A percentile compares a stretch with the other conserved stretches of the same genome.
Conservation (phyloP, 1,140 invertebrate species). For the Phthorimaea operculella region DNA sequence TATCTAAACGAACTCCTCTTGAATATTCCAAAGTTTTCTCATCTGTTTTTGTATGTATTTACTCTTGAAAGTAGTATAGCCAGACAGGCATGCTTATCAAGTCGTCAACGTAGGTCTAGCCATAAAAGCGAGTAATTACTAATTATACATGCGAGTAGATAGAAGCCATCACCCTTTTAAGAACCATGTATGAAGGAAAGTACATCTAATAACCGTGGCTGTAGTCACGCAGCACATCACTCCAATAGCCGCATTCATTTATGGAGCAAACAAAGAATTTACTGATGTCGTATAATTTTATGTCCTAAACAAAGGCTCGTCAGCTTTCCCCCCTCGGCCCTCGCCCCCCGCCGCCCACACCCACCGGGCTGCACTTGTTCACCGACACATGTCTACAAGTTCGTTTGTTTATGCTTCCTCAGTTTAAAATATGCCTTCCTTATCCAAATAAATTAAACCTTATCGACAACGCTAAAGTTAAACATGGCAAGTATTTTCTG, state of each 20-base stretch:
- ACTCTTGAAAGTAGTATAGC: no score
- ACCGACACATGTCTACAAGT: conserved; percentile 54
- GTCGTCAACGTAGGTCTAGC: no score
- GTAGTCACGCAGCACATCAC: conserved; percentile 27
- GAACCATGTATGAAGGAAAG: neutral
- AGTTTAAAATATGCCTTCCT: conserved; percentile 44
- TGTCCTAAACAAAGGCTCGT: conserved; percentile 63
- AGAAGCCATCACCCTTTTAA: neutral
- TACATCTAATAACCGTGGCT: conserved; percentile 16
- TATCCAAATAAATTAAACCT: conserved; percentile 27
- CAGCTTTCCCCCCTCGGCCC: conserved; percentile 15
- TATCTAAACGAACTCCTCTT: neutral
- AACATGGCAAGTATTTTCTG: conserved; percentile 16
- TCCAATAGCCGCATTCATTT: conserved; percentile 42
- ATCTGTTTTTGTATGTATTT: no score
- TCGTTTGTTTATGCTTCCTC: conserved; percentile 55
- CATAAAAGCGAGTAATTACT: no score
- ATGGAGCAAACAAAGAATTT: conserved; percentile 62
- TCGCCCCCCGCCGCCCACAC: conserved; percentile 15
- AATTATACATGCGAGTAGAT: neutral
- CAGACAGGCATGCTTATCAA: no score
- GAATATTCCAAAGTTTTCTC: neutral
- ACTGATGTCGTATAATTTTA: conserved; percentile 65
- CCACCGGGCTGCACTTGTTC: conserved; percentile 51
- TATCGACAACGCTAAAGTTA: conserved; percentile 16